Evolutionary conservation across 2,113 vertebrate genomes (phyloP).

Genomic region (Probosciger aterrimus): DNA sequence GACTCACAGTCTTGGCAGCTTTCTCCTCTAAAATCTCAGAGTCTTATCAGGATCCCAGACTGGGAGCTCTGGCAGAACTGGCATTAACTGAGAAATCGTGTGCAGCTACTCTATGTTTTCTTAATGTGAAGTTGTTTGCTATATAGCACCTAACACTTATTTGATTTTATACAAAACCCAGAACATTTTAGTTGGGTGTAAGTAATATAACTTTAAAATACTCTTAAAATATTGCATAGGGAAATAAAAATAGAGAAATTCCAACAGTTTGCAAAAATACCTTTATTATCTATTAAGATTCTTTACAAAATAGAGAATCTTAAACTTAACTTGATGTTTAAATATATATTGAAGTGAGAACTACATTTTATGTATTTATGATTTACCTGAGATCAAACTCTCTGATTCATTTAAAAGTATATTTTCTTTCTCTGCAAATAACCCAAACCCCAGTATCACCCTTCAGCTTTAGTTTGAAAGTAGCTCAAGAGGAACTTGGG

Average conservation of each 20-base stretch:
- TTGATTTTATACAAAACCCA: neutral
- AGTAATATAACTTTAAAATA: neutral
- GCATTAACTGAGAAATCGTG: neutral
- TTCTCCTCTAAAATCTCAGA: neutral
- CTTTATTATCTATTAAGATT: neutral
- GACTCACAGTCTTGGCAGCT: neutral
- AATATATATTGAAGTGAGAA: neutral
- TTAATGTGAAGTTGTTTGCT: neutral
- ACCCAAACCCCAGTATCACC: neutral
- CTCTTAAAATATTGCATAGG: neutral
- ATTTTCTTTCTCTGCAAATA: neutral
- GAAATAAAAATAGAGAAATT: neutral
- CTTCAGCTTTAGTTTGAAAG: neutral
- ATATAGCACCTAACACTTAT: neutral
- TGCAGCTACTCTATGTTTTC: neutral
- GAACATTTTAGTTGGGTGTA: neutral
- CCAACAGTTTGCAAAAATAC: neutral
- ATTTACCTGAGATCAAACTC: neutral
- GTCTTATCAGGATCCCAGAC: neutral
- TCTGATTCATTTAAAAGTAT: neutral
- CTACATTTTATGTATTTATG: neutral
- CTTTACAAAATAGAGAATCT: neutral
- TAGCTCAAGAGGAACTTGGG: neutral
- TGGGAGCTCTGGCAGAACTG: neutral
- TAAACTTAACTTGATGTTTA: neutral